phyloP scores from a whole-genome alignment of 1,140 invertebrate species.

The Globodera rostochiensis region DNA sequence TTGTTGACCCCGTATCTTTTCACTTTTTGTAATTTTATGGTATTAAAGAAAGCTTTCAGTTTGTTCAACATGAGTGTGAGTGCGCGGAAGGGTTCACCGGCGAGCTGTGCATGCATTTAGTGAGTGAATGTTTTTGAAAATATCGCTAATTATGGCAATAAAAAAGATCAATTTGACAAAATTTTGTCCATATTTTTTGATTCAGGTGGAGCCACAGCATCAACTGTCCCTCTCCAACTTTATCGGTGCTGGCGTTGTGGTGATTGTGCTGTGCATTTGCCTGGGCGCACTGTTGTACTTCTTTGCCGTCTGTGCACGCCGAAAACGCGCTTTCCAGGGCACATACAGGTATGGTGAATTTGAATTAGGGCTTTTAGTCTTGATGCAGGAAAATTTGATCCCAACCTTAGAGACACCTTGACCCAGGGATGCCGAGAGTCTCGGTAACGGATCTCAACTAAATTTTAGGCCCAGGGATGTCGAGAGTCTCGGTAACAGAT shows the following conservation, averaged over 20 bases:
- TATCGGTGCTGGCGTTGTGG: slow-evolving; percentile 49
- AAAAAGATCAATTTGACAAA: too few species aligned
- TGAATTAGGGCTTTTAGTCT: background rate
- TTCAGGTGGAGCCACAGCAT: slow-evolving; percentile 41
- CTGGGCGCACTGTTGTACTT: slow-evolving; percentile 59
- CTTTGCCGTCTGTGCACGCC: slow-evolving; percentile 51
- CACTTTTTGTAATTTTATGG: too few species aligned
- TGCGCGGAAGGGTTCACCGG: slow-evolving; percentile 55
- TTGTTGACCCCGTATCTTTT: too few species aligned
- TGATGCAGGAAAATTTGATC: background rate
- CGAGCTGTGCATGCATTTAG: slow-evolving; percentile 51
- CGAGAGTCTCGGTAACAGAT: too few species aligned
- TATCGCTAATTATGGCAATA: too few species aligned
- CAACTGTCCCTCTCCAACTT: slow-evolving; percentile 56
- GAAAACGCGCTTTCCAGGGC: slow-evolving; percentile 49
- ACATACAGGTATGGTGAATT: slow-evolving; percentile 73
- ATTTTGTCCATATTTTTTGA: slow-evolving; percentile 18
- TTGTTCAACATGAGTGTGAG: slow-evolving; percentile 57
- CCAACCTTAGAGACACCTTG: too few species aligned
- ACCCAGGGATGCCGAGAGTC: too few species aligned
- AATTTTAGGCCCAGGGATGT: too few species aligned
- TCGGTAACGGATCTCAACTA: too few species aligned
- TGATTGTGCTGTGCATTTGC: slow-evolving; percentile 53
- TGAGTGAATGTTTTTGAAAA: slow-evolving; percentile 14
- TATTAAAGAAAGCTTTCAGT: background rate